phyloP scores from a whole-genome alignment of 2,113 vertebrate species.

The Tragulus kanchil region DNA sequence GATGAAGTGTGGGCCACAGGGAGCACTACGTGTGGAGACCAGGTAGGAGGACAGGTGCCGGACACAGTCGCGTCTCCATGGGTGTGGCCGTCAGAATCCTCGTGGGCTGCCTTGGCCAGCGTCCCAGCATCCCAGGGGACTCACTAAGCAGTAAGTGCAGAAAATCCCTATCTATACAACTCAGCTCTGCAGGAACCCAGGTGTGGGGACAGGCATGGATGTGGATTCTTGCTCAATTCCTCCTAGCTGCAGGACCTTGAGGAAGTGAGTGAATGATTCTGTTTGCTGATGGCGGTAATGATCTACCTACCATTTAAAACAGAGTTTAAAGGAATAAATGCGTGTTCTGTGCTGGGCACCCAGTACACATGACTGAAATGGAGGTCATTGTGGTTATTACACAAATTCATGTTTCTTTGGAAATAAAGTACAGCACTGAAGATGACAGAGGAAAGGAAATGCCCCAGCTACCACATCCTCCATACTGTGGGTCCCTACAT shows the following conservation, averaged over 20 bases:
- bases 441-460: neutral
- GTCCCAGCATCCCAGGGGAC: neutral
- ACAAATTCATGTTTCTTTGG: neutral
- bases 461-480: rapidly evolving
- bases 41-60: rapidly evolving
- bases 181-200: neutral
- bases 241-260: neutral
- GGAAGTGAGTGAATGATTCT: rapidly evolving
- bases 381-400: neutral
- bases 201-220: neutral
- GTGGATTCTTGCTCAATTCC: neutral
- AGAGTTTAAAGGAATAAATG: neutral
- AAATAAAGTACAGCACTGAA: neutral
- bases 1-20: rapidly evolving
- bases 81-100: neutral
- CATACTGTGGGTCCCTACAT: rapidly evolving
- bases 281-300: neutral
- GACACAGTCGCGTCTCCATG: neutral
- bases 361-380: rapidly evolving
- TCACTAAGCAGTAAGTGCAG: rapidly evolving
- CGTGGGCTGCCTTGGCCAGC: rapidly evolving
- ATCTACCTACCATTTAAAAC: neutral
- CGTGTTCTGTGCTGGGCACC: too few relatives aligned
- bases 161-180: neutral
- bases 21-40: rapidly evolving